Conservation (phyloP, 2,797 vertebrate species). For the Takifugu ocellatus region DNA sequence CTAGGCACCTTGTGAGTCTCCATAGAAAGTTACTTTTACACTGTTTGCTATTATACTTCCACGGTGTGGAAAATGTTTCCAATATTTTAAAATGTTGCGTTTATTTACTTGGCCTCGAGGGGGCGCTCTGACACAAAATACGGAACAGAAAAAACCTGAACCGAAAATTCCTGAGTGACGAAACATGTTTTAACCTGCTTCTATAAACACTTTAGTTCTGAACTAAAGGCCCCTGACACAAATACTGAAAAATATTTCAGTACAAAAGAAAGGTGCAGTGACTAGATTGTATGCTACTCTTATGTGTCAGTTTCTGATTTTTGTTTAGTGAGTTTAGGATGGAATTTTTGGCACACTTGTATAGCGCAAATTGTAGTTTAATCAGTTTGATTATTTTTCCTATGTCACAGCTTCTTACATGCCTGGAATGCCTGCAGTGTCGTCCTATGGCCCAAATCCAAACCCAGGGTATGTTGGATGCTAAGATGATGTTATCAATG, state of each 20-base stretch:
- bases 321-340: not conserved
- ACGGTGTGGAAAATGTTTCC: too few relatives aligned
- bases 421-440: constrained; percentile 87
- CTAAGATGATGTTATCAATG: not conserved
- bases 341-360: not conserved
- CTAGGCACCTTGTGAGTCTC: too few relatives aligned
- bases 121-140: constrained; percentile 47
- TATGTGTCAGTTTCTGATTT: too few relatives aligned
- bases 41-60: too few relatives aligned
- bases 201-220: too few relatives aligned
- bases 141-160: not conserved
- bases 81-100: not conserved
- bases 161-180: not conserved
- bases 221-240: too few relatives aligned
- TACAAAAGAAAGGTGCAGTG: too few relatives aligned
- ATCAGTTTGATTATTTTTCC: not conserved
- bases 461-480: constrained; percentile 84
- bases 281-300: too few relatives aligned
- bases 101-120: constrained; percentile 52
- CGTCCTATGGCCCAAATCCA: constrained; percentile 84
- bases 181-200: not conserved
- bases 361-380: constrained; percentile 1
- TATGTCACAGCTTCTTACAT: constrained; percentile 88
- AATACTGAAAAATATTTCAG: too few relatives aligned
- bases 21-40: too few relatives aligned